phyloP scores from a whole-genome alignment of 2,888 invertebrate genomes.

The Meiosimyza platycephala region DNA sequence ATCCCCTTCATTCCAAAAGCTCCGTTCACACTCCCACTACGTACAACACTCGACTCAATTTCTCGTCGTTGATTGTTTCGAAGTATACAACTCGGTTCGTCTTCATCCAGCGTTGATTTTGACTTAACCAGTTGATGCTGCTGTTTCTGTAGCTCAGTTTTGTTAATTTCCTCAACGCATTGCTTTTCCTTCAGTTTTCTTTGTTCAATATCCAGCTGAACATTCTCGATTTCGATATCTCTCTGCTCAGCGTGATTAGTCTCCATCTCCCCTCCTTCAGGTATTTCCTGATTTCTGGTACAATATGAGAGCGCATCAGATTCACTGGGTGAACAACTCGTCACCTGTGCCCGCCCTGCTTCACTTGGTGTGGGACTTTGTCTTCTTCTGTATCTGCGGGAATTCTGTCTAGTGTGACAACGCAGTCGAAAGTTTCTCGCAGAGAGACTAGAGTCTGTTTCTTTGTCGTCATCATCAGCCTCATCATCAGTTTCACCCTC shows the following conservation, averaged over 20 bases:
- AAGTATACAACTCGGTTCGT: conserved; percentile 61
- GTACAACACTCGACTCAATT: conserved; percentile 57
- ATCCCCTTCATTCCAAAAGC: conserved; percentile 35
- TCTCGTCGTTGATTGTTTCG: conserved; percentile 58
- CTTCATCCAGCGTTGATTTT: conserved; percentile 61
- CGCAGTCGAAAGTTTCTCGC: conserved; percentile 51
- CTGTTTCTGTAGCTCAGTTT: conserved; percentile 54
- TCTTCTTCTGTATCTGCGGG: no score
- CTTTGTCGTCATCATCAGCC: conserved; percentile 59
- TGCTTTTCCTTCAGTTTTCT: conserved; percentile 57
- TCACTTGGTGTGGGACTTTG: conserved; percentile 67
- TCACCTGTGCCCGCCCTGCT: conserved; percentile 64
- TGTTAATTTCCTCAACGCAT: conserved; percentile 61
- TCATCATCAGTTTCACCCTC: conserved; percentile 66
- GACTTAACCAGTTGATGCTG: conserved; percentile 59
- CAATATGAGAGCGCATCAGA: conserved; percentile 59
- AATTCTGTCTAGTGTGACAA: conserved; percentile 39
- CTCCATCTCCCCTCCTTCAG: conserved; percentile 46
- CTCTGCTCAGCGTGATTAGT: conserved; percentile 44
- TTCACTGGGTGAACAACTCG: conserved; percentile 66
- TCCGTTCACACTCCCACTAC: conserved; percentile 60
- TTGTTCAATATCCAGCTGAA: no score
- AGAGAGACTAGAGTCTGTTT: conserved; percentile 56
- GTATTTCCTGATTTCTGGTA: conserved; percentile 41
- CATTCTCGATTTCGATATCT: conserved; percentile 59